A percentile compares a stretch with the other conserved stretches of the same genome.
Conservation (phyloP, 2,888 invertebrate species). For the Ceraclea dissimilis region DNA sequence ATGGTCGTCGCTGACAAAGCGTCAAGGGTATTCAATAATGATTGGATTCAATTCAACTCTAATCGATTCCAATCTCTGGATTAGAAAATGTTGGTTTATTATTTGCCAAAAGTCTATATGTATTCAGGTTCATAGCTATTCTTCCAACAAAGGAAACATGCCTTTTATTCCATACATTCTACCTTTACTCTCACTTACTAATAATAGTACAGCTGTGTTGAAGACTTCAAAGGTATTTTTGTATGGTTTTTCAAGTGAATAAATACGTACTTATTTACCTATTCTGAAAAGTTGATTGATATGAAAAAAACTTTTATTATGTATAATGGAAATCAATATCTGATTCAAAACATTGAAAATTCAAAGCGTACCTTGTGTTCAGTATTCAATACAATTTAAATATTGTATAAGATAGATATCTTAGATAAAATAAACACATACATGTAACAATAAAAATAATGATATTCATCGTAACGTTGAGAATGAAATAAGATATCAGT, state of each 20-base stretch:
- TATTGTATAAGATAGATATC: no score
- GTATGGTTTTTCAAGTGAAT: neutral
- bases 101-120: neutral
- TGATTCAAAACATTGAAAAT: no score
- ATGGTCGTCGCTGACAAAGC: neutral
- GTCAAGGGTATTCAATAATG: neutral
- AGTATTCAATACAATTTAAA: no score
- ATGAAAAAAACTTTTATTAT: neutral
- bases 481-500: no score
- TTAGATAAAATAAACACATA: no score
- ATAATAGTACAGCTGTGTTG: neutral
- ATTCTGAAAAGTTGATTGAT: neutral
- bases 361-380: no score
- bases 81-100: neutral
- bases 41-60: neutral
- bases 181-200: neutral
- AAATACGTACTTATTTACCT: no score
- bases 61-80: neutral
- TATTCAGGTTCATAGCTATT: neutral
- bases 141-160: neutral
- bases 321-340: neutral
- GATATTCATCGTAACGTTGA: no score
- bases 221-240: neutral
- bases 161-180: neutral
- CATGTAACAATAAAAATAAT: no score